These are phyloP conservation scores for Stichodactyla mertensii DNA, from an alignment of 64 coral and sea anemone genomes.

Conservation along the genomic window DNA sequence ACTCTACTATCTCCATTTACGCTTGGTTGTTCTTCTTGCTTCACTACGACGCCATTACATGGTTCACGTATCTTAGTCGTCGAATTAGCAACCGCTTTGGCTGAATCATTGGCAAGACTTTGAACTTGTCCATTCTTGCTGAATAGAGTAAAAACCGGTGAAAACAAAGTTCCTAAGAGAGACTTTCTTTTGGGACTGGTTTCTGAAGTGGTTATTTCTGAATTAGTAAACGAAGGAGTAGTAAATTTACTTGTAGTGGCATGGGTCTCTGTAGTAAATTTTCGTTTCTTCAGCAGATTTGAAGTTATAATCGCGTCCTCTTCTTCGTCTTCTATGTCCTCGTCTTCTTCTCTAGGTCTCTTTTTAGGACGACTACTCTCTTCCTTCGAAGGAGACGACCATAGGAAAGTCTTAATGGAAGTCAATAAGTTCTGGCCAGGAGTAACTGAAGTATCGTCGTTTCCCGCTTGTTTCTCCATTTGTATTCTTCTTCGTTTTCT, in stretches of 20 bases:
- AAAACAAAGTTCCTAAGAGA: constrained; percentile 89
- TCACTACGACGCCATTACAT: constrained; percentile 49
- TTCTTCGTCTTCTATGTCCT: constrained; percentile 78
- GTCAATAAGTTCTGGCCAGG: constrained; percentile 77
- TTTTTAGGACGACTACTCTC: constrained; percentile 48
- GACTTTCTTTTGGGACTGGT: constrained; percentile 64
- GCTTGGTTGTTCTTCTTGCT: constrained; percentile 48
- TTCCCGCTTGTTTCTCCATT: constrained; percentile 41
- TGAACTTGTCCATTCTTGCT: constrained; percentile 96
- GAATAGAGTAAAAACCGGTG: constrained; percentile 93
- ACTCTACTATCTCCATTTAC: constrained; percentile 35
- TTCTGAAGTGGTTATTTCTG: constrained; percentile 49
- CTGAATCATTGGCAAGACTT: constrained; percentile 43
- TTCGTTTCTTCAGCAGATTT: constrained; percentile 90
- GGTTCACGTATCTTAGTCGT: constrained; percentile 12
- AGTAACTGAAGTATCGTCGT: constrained; percentile 13
- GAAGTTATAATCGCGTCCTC: constrained; percentile 93
- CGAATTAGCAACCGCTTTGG: not conserved
- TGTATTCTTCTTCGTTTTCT: constrained; percentile 50
- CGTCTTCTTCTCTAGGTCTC: constrained; percentile 46
- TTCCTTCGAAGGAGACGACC: constrained; percentile 74
- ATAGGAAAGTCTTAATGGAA: constrained; percentile 99
- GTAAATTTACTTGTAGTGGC: constrained; percentile 16
- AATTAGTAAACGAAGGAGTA: constrained; percentile 26
- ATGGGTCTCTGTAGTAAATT: constrained; percentile 76